Conservation (phyloP, 1,140 invertebrate species). For the Drosophila rhopaloa region DNA sequence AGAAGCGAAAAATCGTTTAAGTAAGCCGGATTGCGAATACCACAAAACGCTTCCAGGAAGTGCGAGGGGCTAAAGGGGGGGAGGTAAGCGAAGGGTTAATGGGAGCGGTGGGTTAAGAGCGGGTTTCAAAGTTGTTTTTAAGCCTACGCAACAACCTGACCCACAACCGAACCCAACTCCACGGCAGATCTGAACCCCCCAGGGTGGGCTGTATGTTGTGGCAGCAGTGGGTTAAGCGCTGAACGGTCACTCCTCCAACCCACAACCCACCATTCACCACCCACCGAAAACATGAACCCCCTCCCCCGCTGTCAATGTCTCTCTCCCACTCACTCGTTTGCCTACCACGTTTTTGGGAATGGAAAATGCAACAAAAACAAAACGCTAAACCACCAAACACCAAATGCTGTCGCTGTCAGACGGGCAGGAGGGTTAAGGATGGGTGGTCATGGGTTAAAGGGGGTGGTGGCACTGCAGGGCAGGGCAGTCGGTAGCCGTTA, state of each 20-base stretch:
- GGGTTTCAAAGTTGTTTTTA: conserved; percentile 59
- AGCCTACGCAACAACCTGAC: conserved; percentile 59
- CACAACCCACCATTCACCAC: too few relatives aligned
- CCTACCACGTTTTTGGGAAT: neutral
- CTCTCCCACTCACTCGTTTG: too few relatives aligned
- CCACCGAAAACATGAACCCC: neutral
- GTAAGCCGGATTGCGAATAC: conserved; percentile 65
- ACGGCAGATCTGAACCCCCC: conserved; percentile 15
- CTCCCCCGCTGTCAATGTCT: too few relatives aligned
- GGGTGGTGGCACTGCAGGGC: conserved; percentile 14
- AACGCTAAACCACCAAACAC: conserved; percentile 73
- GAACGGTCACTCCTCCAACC: conserved; percentile 3
- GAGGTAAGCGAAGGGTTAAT: neutral
- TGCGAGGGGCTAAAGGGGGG: neutral
- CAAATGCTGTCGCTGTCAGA: conserved; percentile 74
- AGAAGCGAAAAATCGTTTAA: conserved; percentile 52
- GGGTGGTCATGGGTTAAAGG: conserved; percentile 1
- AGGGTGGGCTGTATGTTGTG: conserved; percentile 3
- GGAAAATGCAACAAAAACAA: conserved; percentile 63
- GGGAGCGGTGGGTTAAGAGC: neutral
- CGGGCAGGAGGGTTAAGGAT: conserved; percentile 6
- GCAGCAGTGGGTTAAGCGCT: conserved; percentile 14
- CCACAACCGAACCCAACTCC: conserved; percentile 23
- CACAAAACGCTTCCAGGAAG: conserved; percentile 28
- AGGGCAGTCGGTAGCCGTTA: conserved; percentile 10